These are phyloP conservation scores for Anastrepha obliqua DNA, from an alignment of 1,140 invertebrate genomes.

Conservation along the genomic window DNA sequence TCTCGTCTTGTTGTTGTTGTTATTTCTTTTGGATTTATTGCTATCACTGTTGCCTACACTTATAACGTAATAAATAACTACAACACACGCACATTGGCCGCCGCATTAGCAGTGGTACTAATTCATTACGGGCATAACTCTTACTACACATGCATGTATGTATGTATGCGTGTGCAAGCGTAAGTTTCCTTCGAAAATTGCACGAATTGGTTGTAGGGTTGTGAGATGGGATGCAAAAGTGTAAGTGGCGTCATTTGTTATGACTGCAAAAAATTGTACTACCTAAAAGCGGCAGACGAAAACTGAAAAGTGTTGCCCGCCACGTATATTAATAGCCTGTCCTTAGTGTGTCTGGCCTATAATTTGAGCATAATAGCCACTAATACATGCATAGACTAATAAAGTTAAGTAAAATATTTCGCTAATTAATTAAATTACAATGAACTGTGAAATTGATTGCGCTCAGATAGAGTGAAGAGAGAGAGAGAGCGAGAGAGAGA, in stretches of 20 bases:
- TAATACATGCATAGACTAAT: no score
- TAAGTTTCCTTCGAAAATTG: background rate
- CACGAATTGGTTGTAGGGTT: background rate
- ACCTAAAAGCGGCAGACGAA: background rate
- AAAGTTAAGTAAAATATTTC: no score
- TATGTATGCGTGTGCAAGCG: background rate
- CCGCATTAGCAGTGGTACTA: background rate
- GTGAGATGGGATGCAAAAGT: no score
- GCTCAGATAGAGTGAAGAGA: no score
- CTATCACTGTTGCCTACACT: no score
- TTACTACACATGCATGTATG: background rate
- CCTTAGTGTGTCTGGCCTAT: background rate
- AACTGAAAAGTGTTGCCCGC: background rate
- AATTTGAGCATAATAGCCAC: background rate
- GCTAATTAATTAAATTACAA: no score
- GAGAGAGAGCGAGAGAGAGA: no score
- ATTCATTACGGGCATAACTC: background rate
- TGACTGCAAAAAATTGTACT: background rate
- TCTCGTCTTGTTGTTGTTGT: conserved; percentile 24
- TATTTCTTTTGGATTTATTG: background rate
- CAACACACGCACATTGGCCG: background rate
- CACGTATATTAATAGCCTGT: background rate
- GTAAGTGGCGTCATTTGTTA: background rate
- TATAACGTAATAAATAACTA: background rate
- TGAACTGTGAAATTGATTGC: no score